Percentiles rank a stretch among this genome's conserved stretches.
Evolutionary conservation across 2,797 vertebrate species (phyloP).

Genomic region (Gallinago nigripennis): DNA sequence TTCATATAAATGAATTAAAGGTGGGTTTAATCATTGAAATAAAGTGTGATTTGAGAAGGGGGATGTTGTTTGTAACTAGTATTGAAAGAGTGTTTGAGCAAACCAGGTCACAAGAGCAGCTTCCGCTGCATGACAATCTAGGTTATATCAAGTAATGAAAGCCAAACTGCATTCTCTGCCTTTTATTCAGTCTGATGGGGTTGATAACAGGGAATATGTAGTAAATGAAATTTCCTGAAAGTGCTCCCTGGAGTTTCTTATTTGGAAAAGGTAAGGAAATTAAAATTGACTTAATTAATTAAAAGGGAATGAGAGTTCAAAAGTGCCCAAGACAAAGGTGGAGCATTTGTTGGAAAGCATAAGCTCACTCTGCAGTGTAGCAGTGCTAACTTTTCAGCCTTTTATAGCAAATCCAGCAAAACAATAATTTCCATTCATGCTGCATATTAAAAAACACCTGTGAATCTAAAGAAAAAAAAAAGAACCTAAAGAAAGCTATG

Average conservation of each 20-base stretch:
- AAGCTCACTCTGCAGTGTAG: neutral
- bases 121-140: neutral
- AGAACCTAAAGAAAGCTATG: neutral
- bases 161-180: neutral
- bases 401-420: neutral
- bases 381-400: neutral
- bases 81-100: neutral
- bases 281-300: constrained; percentile 18
- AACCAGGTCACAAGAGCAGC: neutral
- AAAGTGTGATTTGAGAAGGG: neutral
- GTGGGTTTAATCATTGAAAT: neutral
- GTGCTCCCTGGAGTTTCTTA: neutral
- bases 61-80: neutral
- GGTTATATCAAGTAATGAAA: constrained; percentile 8
- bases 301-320: neutral
- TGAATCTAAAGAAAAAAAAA: neutral
- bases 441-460: neutral
- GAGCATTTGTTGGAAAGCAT: neutral
- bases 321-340: neutral
- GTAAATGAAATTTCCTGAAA: constrained; percentile 19
- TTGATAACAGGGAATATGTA: neutral
- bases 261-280: constrained; percentile 24
- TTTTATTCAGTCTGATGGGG: neutral
- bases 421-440: neutral
- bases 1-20: neutral